These are phyloP conservation scores for Dromaius novaehollandiae DNA, from an alignment of 2,113 vertebrate genomes.

Conservation along the genomic window DNA sequence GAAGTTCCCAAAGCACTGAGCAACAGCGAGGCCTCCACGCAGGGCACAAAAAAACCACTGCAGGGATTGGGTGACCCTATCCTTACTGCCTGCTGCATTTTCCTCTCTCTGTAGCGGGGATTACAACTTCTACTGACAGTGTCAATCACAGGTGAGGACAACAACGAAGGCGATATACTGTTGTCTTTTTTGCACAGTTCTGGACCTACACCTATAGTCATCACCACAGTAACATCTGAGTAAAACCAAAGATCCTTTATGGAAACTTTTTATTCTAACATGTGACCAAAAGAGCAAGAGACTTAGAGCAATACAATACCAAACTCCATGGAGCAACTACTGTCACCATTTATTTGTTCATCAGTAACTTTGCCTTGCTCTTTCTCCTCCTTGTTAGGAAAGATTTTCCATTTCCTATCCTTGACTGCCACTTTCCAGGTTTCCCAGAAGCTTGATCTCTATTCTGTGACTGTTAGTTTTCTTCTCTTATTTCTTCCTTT, in stretches of 20 bases:
- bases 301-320: neutral
- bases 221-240: neutral
- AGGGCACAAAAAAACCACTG: neutral
- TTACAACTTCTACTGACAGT: neutral
- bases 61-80: neutral
- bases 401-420: neutral
- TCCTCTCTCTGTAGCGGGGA: neutral
- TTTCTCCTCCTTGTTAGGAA: neutral
- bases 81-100: neutral
- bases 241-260: neutral
- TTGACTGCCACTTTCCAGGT: neutral
- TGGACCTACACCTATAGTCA: neutral
- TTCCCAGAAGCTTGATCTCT: neutral
- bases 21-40: neutral
- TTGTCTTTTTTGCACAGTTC: neutral
- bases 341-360: neutral
- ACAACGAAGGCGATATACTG: neutral
- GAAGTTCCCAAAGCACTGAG: neutral
- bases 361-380: neutral
- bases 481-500: neutral
- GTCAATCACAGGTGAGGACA: neutral
- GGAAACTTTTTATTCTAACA: neutral
- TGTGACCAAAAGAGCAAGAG: neutral
- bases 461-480: neutral
- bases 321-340: neutral